Base-by-base conservation (phyloP, 2,113 vertebrate species). In the Gambusia holbrooki region DNA sequence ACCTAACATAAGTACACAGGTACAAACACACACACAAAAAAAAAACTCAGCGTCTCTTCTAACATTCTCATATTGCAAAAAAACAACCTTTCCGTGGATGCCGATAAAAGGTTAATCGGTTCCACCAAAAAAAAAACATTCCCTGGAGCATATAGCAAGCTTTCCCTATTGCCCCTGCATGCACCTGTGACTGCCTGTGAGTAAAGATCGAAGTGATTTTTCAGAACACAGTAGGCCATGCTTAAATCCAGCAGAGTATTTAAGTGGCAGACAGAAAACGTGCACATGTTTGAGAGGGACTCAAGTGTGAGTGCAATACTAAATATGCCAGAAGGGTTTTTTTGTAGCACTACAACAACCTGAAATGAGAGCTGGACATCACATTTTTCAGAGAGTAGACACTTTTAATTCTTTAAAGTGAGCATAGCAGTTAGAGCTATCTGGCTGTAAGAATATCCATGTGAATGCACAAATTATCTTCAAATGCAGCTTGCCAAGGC, bases 101-200 rank as follows among this genome's bases (percentile, higher is more conserved):
- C 83, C 72, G 71, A 78, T 84, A 74, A 87, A 90, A 83, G 83
- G 81, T 89, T 86, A 89, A 88, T 90, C 67, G 48, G 77, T 79
- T 85, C 63, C 37, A 83, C 74, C 78, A 80, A 86, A 78, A 30
- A 78, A 30, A 71, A 62, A 64, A 51, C 54, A 2, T 66, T 76
- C 66, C 84, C 87, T 67, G 70, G 45, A 84, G 88, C 82, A 73
- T 19, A 68, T 19, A 68, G 81, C 61, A 82, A 80, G 66, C 48
- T 79, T 88, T 76, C 85, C 72, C 77, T 28, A n/a, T n/a, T 10
- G 51, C 22, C 51, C 5, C 45, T 65, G 29, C 69, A 40, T 35
- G 67, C 72, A 65, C 37, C 13, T 71, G 37, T 67, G 62, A 67
- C 63, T 64, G 74, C 30, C 3, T 72, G 71, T 45, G 72, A 42